Conservation (phyloP, 2,888 invertebrate species). For the Palloptera scutellata region DNA sequence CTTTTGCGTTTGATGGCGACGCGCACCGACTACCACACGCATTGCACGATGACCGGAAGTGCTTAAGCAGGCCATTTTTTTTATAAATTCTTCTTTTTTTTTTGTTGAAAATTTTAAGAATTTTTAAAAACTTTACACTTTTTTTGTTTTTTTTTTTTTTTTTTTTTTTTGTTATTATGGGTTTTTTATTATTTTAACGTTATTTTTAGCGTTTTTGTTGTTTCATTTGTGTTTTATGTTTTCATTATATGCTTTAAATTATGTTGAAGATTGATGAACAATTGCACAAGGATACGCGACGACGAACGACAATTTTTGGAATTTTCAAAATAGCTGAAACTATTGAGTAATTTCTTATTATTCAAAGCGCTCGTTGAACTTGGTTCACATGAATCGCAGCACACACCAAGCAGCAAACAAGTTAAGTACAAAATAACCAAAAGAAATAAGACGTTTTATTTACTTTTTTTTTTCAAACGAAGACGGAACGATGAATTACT, state of each 20-base stretch:
- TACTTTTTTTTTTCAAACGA: conserved; percentile 30
- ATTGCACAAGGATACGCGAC: conserved; percentile 5
- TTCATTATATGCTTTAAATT: neutral
- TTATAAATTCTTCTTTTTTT: neutral
- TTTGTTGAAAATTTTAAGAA: neutral
- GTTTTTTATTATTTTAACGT: neutral
- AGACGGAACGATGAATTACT: conserved; percentile 37
- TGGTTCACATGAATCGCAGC: neutral
- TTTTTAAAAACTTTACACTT: conserved; percentile 12
- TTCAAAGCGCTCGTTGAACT: conserved; percentile 13
- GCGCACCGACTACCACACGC: conserved; percentile 52
- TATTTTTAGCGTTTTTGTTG: neutral
- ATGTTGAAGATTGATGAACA: neutral
- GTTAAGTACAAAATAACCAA: neutral
- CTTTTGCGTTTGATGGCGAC: conserved; percentile 55
- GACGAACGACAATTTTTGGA: neutral
- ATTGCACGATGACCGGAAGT: conserved; percentile 58
- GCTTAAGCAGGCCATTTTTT: conserved; percentile 59
- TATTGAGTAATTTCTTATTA: no score
- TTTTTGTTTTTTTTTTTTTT: conserved; percentile 6
- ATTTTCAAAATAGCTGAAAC: no score
- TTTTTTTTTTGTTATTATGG: conserved; percentile 1
- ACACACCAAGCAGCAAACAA: no score
- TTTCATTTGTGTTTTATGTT: conserved; percentile 6
- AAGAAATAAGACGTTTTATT: conserved; percentile 4